Evolutionary conservation across 1,140 invertebrate species (phyloP).

Genomic region (Drosophila miranda): DNA sequence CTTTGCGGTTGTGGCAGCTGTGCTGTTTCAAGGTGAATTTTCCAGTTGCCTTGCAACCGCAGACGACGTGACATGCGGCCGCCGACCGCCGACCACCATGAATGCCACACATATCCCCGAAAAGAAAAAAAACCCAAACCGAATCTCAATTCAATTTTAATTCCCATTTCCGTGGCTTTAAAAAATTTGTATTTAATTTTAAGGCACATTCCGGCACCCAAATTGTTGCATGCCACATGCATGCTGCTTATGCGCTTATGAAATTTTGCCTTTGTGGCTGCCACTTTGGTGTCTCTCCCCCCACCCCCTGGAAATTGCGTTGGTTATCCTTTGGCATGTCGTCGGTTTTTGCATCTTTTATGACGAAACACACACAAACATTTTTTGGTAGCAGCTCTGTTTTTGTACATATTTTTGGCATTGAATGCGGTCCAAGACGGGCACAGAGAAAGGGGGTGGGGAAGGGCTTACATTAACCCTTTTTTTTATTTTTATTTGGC

Average conservation of each 20-base stretch:
- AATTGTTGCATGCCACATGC: not conserved
- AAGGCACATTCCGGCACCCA: slow-evolving; percentile 20
- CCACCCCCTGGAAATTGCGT: slow-evolving; percentile 16
- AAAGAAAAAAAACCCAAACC: slow-evolving; percentile 5
- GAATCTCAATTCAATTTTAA: slow-evolving; percentile 67
- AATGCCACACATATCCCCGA: slow-evolving; percentile 9
- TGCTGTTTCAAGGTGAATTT: slow-evolving; percentile 69
- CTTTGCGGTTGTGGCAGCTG: slow-evolving; percentile 32
- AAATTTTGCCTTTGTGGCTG: slow-evolving; percentile 42
- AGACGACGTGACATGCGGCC: slow-evolving; percentile 64
- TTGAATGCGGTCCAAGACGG: slow-evolving; percentile 55
- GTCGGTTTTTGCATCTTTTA: slow-evolving; percentile 56
- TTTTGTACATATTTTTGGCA: slow-evolving; percentile 68
- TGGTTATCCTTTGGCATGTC: slow-evolving; percentile 46
- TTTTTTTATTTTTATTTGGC: slow-evolving; percentile 4
- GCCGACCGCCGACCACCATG: slow-evolving; percentile 49
- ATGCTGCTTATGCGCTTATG: slow-evolving; percentile 38
- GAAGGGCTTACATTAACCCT: slow-evolving; percentile 41
- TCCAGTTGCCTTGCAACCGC: slow-evolving; percentile 60
- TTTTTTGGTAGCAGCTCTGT: slow-evolving; percentile 33
- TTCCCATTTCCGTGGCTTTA: slow-evolving; percentile 55
- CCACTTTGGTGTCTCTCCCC: slow-evolving; percentile 13
- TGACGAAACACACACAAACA: slow-evolving; percentile 35
- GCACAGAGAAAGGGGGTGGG: slow-evolving; percentile 1
- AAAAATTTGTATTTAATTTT: slow-evolving; percentile 46